These are phyloP conservation scores for Chelmon rostratus DNA, from an alignment of 2,797 vertebrate genomes.

Conservation along the genomic window DNA sequence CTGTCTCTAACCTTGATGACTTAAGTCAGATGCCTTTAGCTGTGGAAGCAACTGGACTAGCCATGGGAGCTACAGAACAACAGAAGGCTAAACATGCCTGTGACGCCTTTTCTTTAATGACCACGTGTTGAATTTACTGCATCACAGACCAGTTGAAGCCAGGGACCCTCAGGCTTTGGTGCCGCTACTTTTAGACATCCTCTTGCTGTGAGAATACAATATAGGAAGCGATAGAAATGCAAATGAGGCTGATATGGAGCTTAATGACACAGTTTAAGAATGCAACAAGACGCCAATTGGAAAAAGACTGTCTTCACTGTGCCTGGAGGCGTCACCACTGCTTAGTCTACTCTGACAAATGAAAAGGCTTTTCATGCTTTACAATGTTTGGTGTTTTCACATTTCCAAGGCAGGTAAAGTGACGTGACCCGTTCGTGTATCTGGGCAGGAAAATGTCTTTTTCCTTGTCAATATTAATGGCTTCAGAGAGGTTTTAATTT, in stretches of 20 bases:
- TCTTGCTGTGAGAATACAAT: slow-evolving; percentile 6
- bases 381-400: slow-evolving; percentile 24
- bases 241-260: slow-evolving; percentile 33
- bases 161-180: neutral
- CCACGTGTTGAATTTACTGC: slow-evolving; percentile 18
- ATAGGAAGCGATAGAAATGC: slow-evolving; percentile 48
- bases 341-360: slow-evolving; percentile 49
- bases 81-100: slow-evolving; percentile 2
- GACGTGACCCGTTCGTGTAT: slow-evolving; percentile 11
- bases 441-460: neutral
- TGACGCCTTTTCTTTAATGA: slow-evolving; percentile 1
- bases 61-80: neutral
- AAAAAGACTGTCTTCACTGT: slow-evolving; percentile 37
- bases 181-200: neutral
- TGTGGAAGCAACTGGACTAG: neutral
- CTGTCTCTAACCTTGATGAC: too few relatives aligned
- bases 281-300: slow-evolving; percentile 50
- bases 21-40: neutral
- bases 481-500: slow-evolving; percentile 26
- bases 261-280: slow-evolving; percentile 45
- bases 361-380: slow-evolving; percentile 25
- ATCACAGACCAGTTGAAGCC: neutral
- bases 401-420: slow-evolving; percentile 1
- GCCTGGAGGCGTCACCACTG: slow-evolving; percentile 23
- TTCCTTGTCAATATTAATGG: slow-evolving; percentile 10